Percentiles rank a stretch among this genome's conserved stretches.
phyloP scores from a whole-genome alignment of 2,797 vertebrate species.

The Enteromius afrohamiltoni region DNA sequence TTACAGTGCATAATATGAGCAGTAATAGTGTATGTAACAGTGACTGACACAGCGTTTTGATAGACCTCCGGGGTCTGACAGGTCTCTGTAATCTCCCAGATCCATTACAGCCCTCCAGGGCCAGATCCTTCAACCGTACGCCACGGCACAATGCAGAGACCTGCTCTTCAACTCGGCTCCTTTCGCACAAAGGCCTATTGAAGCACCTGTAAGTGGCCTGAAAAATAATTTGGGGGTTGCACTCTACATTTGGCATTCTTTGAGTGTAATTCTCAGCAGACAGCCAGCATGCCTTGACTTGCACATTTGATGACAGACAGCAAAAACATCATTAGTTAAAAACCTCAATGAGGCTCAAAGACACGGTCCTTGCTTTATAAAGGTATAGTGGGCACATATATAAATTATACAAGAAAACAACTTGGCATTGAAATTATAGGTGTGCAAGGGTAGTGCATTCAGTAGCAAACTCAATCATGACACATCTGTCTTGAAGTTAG shows the following conservation, averaged over 20 bases:
- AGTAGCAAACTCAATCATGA: not conserved
- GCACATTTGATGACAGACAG: slow-evolving; percentile 73
- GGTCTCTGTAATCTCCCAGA: slow-evolving; percentile 48
- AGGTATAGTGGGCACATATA: slow-evolving; percentile 12
- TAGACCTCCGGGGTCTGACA: slow-evolving; percentile 56
- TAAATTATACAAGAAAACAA: not conserved
- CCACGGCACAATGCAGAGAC: slow-evolving; percentile 59
- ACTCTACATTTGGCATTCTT: slow-evolving; percentile 74
- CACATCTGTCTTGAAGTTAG: not conserved
- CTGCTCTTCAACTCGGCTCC: slow-evolving; percentile 50
- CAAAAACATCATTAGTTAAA: slow-evolving; percentile 60
- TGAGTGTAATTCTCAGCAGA: slow-evolving; percentile 71
- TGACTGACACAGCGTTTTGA: slow-evolving; percentile 64
- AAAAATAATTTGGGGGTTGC: slow-evolving; percentile 74
- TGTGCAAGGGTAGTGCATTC: not conserved
- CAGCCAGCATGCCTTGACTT: slow-evolving; percentile 74
- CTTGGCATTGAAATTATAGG: not conserved
- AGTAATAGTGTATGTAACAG: slow-evolving; percentile 60
- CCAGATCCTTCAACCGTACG: slow-evolving; percentile 65
- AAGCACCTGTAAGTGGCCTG: slow-evolving; percentile 61
- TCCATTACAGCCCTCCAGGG: slow-evolving; percentile 67
- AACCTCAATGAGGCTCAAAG: slow-evolving; percentile 62
- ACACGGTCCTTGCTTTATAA: slow-evolving; percentile 43
- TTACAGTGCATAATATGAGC: slow-evolving; percentile 64
- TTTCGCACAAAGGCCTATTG: slow-evolving; percentile 73